Percentiles rank a stretch among this genome's conserved stretches.
phyloP scores from a whole-genome alignment of 2,888 invertebrate genomes.

The Megastigmus dorsalis region DNA sequence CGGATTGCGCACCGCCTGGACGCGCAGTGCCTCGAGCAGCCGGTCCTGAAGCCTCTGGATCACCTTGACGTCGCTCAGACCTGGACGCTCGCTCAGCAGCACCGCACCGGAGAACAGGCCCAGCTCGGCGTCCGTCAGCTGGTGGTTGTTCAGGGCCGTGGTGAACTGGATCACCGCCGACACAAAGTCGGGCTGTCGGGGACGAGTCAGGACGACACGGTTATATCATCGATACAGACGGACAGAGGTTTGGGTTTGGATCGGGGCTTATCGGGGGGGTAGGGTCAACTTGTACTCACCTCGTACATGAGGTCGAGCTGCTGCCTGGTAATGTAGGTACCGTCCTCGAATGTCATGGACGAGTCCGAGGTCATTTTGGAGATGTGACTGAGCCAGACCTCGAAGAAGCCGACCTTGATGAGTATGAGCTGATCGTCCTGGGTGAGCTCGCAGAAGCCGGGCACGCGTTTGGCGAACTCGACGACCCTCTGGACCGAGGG shows the following conservation, averaged over 20 bases:
- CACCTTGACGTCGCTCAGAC: slow-evolving; percentile 86
- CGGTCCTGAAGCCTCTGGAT: slow-evolving; percentile 88
- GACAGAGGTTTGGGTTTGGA: no score
- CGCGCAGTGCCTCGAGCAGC: slow-evolving; percentile 89
- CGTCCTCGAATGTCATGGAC: slow-evolving; percentile 92
- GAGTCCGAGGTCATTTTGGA: slow-evolving; percentile 86
- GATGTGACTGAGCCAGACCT: slow-evolving; percentile 94
- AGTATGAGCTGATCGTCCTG: slow-evolving; percentile 98
- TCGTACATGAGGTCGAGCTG: slow-evolving; percentile 93
- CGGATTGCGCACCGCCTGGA: slow-evolving; percentile 77
- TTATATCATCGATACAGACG: no score
- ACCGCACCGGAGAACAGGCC: slow-evolving; percentile 92
- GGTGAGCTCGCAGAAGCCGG: slow-evolving; percentile 91
- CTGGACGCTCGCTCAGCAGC: slow-evolving; percentile 86
- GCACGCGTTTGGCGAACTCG: slow-evolving; percentile 96
- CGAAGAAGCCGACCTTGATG: slow-evolving; percentile 97
- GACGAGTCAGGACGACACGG: no score
- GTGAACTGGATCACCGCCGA: slow-evolving; percentile 88
- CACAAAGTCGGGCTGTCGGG: slow-evolving; percentile 87
- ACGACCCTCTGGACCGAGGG: slow-evolving; percentile 95
- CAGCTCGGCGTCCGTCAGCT: slow-evolving; percentile 91
- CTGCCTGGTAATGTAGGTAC: slow-evolving; percentile 86
- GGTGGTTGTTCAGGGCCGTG: slow-evolving; percentile 83
- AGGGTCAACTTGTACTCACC: no score
- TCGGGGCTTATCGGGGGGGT: no score